phyloP scores from a whole-genome alignment of 2,113 vertebrate species.

The Urocitellus parryii region DNA sequence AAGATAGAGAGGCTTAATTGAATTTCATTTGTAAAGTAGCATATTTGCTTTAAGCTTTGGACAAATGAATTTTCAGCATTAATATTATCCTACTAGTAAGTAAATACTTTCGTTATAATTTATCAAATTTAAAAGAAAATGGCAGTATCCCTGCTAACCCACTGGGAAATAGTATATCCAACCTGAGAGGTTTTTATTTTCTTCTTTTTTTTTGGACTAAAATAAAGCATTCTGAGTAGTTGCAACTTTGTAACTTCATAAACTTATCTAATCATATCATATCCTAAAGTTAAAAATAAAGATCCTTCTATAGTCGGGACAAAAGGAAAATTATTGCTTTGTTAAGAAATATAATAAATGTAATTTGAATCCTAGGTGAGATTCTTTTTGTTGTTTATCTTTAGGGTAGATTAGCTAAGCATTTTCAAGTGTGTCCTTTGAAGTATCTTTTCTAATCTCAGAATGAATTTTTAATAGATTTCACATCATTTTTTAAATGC shows the following conservation, averaged over 20 bases:
- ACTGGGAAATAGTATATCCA: conserved; percentile 39
- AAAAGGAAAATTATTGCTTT: conserved; percentile 80
- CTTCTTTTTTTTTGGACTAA: background rate
- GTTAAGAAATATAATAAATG: conserved; percentile 79
- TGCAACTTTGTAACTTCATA: conserved; percentile 69
- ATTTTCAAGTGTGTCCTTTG: conserved; percentile 79
- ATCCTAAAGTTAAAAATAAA: conserved; percentile 73
- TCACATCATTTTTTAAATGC: conserved; percentile 50
- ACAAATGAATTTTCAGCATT: conserved; percentile 43
- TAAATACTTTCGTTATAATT: conserved; percentile 36
- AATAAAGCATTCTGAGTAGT: conserved; percentile 59
- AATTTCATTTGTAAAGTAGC: background rate
- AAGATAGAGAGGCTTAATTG: background rate
- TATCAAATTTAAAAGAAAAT: conserved; percentile 41
- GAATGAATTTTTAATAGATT: conserved; percentile 82
- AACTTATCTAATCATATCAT: conserved; percentile 72
- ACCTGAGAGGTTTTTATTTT: background rate
- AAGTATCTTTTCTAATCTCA: conserved; percentile 79
- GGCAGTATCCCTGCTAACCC: background rate
- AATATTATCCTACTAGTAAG: background rate
- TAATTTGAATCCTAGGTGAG: conserved; percentile 77
- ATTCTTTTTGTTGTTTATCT: conserved; percentile 81
- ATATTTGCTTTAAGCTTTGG: background rate
- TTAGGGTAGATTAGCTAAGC: conserved; percentile 82
- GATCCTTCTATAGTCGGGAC: conserved; percentile 68